Percentiles rank a stretch among this genome's conserved stretches.
Evolutionary conservation across 1,140 invertebrate species (phyloP).

Genomic region (Zaprionus davidi): DNA sequence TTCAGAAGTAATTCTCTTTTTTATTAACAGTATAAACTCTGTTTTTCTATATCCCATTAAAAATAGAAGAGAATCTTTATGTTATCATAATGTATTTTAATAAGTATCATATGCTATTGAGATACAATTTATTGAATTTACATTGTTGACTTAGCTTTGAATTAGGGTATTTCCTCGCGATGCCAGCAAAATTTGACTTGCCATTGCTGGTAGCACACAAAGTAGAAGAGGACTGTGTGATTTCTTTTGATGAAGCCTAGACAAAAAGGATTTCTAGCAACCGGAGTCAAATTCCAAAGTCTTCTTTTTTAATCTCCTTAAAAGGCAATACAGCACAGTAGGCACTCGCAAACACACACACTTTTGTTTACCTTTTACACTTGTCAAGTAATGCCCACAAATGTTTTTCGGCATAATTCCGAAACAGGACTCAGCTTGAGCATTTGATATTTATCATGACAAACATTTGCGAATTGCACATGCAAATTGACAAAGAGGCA

Average conservation of each 20-base stretch:
- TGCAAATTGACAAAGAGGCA: neutral
- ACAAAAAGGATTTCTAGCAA: neutral
- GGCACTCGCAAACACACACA: neutral
- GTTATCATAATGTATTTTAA: too few relatives aligned
- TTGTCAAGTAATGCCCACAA: neutral
- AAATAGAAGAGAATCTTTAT: too few relatives aligned
- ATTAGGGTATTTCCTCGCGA: neutral
- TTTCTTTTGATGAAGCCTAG: slow-evolving; percentile 3
- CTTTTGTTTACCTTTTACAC: neutral
- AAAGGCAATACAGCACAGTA: neutral
- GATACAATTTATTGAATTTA: too few relatives aligned
- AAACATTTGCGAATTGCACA: slow-evolving; percentile 2
- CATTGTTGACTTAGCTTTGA: neutral
- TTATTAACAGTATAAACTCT: too few relatives aligned
- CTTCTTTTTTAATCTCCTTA: neutral
- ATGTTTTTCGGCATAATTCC: neutral
- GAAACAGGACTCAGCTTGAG: neutral
- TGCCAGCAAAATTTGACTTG: neutral
- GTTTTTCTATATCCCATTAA: too few relatives aligned
- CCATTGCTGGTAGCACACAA: neutral
- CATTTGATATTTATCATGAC: neutral
- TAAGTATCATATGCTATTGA: too few relatives aligned
- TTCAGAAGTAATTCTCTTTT: too few relatives aligned
- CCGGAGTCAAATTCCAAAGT: neutral
- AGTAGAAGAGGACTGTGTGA: neutral